Percentiles rank a stretch among this genome's conserved stretches.
These are phyloP conservation scores for Pantherophis guttatus DNA, from an alignment of 2,113 vertebrate genomes.

Conservation along the genomic window DNA sequence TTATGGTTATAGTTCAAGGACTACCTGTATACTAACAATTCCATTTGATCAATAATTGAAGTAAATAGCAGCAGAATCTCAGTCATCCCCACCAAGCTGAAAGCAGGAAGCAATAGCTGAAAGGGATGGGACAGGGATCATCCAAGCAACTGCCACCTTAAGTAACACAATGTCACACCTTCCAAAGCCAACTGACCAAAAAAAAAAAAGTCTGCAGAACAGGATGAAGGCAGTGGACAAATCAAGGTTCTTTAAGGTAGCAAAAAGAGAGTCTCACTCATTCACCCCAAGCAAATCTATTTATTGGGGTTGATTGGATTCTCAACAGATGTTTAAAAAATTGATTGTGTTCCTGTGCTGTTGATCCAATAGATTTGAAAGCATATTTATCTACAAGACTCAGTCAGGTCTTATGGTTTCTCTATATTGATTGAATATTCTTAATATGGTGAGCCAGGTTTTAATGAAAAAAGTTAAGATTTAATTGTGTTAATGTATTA, in stretches of 20 bases:
- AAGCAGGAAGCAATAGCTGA: background rate
- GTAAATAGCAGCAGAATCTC: background rate
- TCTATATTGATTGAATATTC: background rate
- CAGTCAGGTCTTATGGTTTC: background rate
- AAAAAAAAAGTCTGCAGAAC: background rate
- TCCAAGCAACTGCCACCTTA: background rate
- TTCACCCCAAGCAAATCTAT: background rate
- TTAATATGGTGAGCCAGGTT: background rate
- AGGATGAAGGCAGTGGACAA: background rate
- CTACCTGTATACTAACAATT: background rate
- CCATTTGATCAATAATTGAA: background rate
- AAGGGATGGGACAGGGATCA: background rate
- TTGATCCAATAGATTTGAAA: background rate
- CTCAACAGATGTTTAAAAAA: background rate
- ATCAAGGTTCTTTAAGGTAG: background rate
- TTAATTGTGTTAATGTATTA: background rate
- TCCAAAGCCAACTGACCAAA: background rate
- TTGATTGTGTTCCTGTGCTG: background rate
- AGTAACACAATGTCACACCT: background rate
- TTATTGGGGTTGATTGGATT: background rate
- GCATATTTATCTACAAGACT: background rate
- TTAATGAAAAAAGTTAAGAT: background rate
- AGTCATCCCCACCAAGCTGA: background rate
- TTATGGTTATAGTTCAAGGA: too few species aligned
- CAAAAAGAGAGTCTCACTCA: background rate